Base-by-base conservation (phyloP, 2,888 invertebrate species). In the Leuctra nigra region DNA sequence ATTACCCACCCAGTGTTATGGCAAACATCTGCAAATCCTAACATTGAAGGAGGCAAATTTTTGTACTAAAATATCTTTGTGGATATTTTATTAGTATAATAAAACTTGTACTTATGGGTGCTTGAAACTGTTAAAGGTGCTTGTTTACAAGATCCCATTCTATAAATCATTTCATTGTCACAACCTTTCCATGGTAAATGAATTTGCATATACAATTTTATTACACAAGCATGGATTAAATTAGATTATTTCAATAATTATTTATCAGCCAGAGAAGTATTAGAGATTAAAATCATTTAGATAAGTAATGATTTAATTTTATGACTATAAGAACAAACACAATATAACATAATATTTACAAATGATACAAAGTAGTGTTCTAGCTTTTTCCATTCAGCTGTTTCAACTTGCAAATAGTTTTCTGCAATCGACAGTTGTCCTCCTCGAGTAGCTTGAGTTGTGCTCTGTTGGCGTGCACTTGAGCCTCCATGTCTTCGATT, bases 31-130 rank as follows among this genome's bases (percentile, higher is more conserved):
- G 18, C 41, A 11, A 41, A 4, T 16, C 14, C n/a, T 16, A 48
- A 59, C 46, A 50, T 47, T 54, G 29, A 53, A 41, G 38, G 57
- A 52, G 54, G 54, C 52, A 53, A 60, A 57, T 57, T 60, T 60
- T 60, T 60, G 59, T 60, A 60, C 57, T 57, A 57, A 52, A 57
- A 53, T 53, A 47, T 57, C 47, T 53, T 55, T 29, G 11, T 29
- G 6, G 44, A 55, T 52, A 60, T 60, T 47, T 57, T 57, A 55
- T 55, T 60, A 41, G 41, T 41, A 41, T 7, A 60, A 60, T 60
- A 60, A 60, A 60, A 57, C 47, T 60, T 60, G 57, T 55, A 50
- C 52, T 56, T 22, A n/a, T n/a, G n/a, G 53, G 59, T 59, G 47
- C 16, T 18, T 41, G 41, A 41, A 41, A 9, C 3, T 41, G 14